These are phyloP conservation scores for Elaphurus davidianus DNA, from an alignment of 2,113 vertebrate genomes.

Conservation along the genomic window DNA sequence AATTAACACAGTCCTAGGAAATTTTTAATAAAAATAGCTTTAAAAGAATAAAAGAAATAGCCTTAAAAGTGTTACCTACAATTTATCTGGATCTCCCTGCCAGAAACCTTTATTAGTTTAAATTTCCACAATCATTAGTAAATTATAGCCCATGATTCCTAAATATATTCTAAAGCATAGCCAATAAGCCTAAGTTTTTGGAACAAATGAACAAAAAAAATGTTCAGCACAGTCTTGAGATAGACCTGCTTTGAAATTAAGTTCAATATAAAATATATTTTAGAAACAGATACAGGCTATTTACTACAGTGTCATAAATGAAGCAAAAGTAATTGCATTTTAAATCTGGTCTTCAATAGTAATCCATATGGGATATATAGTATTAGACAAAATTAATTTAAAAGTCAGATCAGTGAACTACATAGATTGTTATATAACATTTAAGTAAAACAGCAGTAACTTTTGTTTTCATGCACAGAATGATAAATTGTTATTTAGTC, in stretches of 20 bases:
- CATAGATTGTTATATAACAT: background rate
- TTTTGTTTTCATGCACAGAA: background rate
- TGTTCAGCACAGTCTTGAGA: background rate
- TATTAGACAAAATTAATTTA: background rate
- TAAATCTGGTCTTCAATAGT: background rate
- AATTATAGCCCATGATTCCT: conserved; percentile 3
- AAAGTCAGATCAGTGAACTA: background rate
- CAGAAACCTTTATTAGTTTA: conserved; percentile 27
- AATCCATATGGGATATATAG: background rate
- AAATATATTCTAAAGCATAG: background rate
- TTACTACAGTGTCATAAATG: background rate
- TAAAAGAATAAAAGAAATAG: background rate
- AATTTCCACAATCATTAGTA: conserved; percentile 22
- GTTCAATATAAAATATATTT: conserved; percentile 29
- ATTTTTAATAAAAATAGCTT: background rate
- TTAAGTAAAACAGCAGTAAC: background rate
- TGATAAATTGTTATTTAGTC: background rate
- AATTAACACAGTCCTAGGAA: background rate
- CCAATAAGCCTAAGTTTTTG: conserved; percentile 6
- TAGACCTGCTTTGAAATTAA: conserved; percentile 26
- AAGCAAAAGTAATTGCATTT: conserved; percentile 6
- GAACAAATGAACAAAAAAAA: conserved; percentile 28
- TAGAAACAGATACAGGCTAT: background rate
- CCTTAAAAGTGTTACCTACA: background rate
- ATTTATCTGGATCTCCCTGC: background rate